Evolutionary conservation across 2,113 vertebrate species (phyloP).

Genomic region (Ochotona princeps): DNA sequence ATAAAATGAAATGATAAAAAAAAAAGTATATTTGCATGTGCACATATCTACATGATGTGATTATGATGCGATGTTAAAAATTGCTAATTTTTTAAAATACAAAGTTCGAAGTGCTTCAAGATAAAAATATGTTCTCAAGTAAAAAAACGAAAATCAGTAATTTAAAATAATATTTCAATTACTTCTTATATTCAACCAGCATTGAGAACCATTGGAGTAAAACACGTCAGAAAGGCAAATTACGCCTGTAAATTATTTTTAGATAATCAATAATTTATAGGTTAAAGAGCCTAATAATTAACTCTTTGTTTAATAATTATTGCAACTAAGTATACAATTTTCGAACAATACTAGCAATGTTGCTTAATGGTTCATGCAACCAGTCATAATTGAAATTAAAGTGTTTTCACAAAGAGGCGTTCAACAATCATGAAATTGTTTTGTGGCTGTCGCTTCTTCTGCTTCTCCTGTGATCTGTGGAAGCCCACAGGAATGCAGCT

Average conservation of each 20-base stretch:
- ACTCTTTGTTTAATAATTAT: slow-evolving; percentile 6
- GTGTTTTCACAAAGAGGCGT: not conserved
- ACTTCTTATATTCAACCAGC: not conserved
- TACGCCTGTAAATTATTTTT: not conserved
- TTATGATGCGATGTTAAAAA: too few relatives aligned
- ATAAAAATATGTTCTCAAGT: too few relatives aligned
- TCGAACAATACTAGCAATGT: not conserved
- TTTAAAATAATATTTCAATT: not conserved
- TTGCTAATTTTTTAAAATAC: too few relatives aligned
- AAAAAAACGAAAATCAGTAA: not conserved
- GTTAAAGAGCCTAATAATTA: slow-evolving; percentile 10
- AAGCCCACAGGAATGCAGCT: not conserved
- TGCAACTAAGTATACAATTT: not conserved
- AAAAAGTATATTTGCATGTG: too few relatives aligned
- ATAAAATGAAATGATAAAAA: too few relatives aligned
- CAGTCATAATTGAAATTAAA: slow-evolving; percentile 31
- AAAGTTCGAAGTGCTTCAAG: too few relatives aligned
- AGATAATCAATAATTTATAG: not conserved
- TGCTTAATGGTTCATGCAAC: not conserved
- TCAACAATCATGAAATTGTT: slow-evolving; percentile 35
- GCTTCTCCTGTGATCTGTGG: not conserved
- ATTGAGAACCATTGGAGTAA: not conserved
- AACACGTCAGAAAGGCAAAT: not conserved
- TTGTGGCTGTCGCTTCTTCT: not conserved
- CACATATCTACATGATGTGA: too few relatives aligned